Evolutionary conservation across 1,140 invertebrate species (phyloP), one percentile per base, ranked within the genome.

Genomic region (Bombus turneri): DNA sequence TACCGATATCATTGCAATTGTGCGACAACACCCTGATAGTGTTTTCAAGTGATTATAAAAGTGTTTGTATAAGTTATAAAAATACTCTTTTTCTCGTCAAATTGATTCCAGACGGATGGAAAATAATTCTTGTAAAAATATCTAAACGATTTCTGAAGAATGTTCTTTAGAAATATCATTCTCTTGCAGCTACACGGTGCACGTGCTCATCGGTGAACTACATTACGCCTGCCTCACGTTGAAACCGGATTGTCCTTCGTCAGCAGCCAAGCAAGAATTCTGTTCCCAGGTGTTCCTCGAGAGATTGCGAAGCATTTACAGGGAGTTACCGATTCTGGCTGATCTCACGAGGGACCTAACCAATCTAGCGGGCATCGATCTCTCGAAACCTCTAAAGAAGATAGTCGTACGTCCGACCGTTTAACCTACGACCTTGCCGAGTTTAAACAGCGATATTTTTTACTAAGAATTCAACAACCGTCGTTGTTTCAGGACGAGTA

Each of bases 261-360:
- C 82, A 3, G 83, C 87, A 12, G 87, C 90, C 25, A 37, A 37
- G 15, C 25, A 90, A 3, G 85, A 87, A 59, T 90, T 88, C 25
- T 80, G 79, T 62, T 88, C 85, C 18, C 90, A 93, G 25, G 79
- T 91, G 28, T 93, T 93, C 77, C 78, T 94, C 28, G 85, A 92
- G 34, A 88, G 84, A 53, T 57, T 94, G 39, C 85, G 91, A 62
- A 91, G 43, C 62, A 68, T 93, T 72, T 94, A 93, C 75, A 90
- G 86, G 37, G 93, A 93, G 39, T 78, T 94, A 31, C 92, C 93
- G 6, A 93, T 93, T 47, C 64, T 94, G 10, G 86, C 88, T 2
- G 92, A 93, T 83, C 84, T 94, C 2, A 91, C 93, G 0, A 84
- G 84, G 22, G 91, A 94, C n/a, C 73, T 93, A 4, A 79, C 78